Evolutionary conservation across 30 jellyfish, hydroid and myxozoan genomes (phyloP), one percentile per base, ranked within the genome.

Genomic region (Aurelia sp.): DNA sequence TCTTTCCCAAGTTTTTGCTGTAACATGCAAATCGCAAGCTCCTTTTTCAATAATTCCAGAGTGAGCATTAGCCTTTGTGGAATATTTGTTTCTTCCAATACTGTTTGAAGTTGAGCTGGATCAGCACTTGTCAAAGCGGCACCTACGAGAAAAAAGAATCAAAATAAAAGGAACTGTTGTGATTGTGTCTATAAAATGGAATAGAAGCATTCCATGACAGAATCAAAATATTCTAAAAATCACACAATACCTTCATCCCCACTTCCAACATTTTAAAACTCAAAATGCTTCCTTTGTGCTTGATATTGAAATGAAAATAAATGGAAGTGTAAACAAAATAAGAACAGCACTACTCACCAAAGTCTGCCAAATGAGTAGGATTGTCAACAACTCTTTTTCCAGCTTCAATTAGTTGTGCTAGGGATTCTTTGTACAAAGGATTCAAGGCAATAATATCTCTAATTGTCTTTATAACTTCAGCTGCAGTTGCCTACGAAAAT

Each of bases 71-170:
- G 84, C 40, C 98, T 74, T 35, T 87, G 60, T 9, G 98, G 96
- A 3, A 93, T 82, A 31, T 93, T 85, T 0, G 72, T 64, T 73
- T 93, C 98, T 70, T 93, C 98, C 27, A 93, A 51, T 3, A 93
- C 97, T 13, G 91, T 93, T 78, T 93, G 98, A 8, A 93, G 83
- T 78, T 93, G 98, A 5, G 97, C 78, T 19, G 98, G 96, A 18
- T 93, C 98, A 53, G 98, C 98, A 78, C 98, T 93, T 19, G 98
- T 93, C 44, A 93, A 84, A 22, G 98, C 98, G 69, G 98, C 98
- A 77, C 98, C 98, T 93, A 21, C n/a, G 50, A 30, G 55, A 44
- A 44, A 44, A 44, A 1, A 44, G 50, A 44, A 44, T 44, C 15
- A 44, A 9, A 0, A 44, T 13, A 44, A 44, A 44, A 9, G 55